phyloP scores from a whole-genome alignment of 2,888 invertebrate genomes.

The Leptinotarsa peninsularis region DNA sequence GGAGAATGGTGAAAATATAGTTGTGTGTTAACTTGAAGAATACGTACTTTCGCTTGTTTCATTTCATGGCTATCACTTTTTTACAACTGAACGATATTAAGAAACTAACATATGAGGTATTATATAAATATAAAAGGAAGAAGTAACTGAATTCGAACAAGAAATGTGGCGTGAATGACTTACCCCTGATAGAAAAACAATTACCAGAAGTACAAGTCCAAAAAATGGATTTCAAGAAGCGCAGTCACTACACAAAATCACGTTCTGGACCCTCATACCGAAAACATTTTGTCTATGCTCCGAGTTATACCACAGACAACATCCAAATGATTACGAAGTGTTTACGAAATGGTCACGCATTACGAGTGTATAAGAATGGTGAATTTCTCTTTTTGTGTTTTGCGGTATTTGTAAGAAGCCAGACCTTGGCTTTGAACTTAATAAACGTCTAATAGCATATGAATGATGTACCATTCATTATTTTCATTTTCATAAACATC shows the following conservation, averaged over 20 bases:
- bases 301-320: background rate
- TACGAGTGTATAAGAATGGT: background rate
- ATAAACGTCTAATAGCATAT: background rate
- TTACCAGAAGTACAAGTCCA: background rate
- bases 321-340: constrained; percentile 2
- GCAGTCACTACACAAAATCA: background rate
- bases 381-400: constrained; percentile 14
- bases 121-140: too few species aligned
- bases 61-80: too few species aligned
- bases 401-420: background rate
- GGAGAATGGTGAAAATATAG: too few species aligned
- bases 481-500: background rate
- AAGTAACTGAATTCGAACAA: too few species aligned
- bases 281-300: constrained; percentile 1
- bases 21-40: too few species aligned
- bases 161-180: background rate
- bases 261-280: constrained; percentile 3
- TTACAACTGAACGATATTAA: too few species aligned
- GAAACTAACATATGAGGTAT: too few species aligned
- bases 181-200: constrained; percentile 1
- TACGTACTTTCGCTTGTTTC: too few species aligned
- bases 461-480: background rate
- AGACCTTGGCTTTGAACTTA: constrained; percentile 12
- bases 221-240: background rate
- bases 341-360: constrained; percentile 8